Percentiles rank a stretch among this genome's conserved stretches.
Evolutionary conservation across 1,140 invertebrate genomes (phyloP).

Genomic region (Achroia grisella): DNA sequence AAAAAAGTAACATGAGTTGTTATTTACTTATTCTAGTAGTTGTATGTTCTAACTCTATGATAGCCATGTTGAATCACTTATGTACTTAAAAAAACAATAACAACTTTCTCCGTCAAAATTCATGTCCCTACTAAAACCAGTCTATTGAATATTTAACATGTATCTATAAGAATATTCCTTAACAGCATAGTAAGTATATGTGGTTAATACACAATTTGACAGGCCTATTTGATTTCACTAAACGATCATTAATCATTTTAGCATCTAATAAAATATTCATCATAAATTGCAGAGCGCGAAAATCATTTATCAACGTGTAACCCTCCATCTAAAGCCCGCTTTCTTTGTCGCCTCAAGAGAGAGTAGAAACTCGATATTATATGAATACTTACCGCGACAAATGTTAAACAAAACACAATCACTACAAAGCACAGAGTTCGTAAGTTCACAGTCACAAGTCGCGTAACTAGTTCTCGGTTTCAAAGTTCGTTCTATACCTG

Average conservation of each 20-base stretch:
- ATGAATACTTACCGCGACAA: conserved; percentile 34
- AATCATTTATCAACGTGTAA: conserved; percentile 14
- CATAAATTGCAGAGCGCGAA: conserved; percentile 10
- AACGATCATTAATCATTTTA: conserved; percentile 6
- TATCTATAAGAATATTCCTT: too few relatives aligned
- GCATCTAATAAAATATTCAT: conserved; percentile 8
- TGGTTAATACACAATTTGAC: not conserved
- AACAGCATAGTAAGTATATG: too few relatives aligned
- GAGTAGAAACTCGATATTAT: conserved; percentile 3
- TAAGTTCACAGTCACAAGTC: conserved; percentile 46
- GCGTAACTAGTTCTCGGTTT: conserved; percentile 36
- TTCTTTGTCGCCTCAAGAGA: conserved; percentile 12
- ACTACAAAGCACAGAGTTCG: conserved; percentile 41
- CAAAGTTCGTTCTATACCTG: conserved; percentile 59
- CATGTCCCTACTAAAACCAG: too few relatives aligned
- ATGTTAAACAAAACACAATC: conserved; percentile 37
- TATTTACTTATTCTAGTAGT: too few relatives aligned
- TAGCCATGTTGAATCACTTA: too few relatives aligned
- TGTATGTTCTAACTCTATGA: too few relatives aligned
- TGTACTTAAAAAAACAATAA: too few relatives aligned
- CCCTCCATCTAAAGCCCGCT: conserved; percentile 6
- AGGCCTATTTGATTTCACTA: not conserved
- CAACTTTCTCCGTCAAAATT: too few relatives aligned
- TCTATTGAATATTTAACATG: too few relatives aligned
- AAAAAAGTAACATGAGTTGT: too few relatives aligned